Conservation (phyloP, 1,140 invertebrate species). For the Panagrolaimus sp. region DNA sequence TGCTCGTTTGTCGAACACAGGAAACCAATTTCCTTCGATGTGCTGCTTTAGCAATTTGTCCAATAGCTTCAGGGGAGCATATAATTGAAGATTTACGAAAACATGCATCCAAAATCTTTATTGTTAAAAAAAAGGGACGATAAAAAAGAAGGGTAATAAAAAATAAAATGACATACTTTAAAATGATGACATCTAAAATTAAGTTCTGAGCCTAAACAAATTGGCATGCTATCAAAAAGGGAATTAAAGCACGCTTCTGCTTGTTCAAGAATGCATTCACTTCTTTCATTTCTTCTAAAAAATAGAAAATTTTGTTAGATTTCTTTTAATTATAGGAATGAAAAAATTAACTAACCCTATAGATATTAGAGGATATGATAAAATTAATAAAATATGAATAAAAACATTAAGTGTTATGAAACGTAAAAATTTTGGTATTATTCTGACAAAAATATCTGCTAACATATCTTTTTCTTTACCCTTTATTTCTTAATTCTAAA, state of each 20-base stretch:
- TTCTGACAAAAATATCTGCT: background rate
- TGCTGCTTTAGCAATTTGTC: slow-evolving; percentile 31
- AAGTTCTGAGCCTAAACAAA: slow-evolving; percentile 32
- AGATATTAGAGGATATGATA: background rate
- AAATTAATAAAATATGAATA: background rate
- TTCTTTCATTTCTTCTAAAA: background rate
- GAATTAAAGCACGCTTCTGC: slow-evolving; percentile 38
- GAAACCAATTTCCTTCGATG: slow-evolving; percentile 24
- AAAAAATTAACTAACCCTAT: background rate
- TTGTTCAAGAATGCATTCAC: slow-evolving; percentile 24
- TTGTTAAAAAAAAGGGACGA: background rate
- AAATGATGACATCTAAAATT: slow-evolving; percentile 43
- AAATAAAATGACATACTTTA: slow-evolving; percentile 25
- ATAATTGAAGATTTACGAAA: slow-evolving; percentile 29
- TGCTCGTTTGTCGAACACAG: slow-evolving; percentile 21
- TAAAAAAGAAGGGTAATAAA: background rate
- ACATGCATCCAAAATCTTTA: slow-evolving; percentile 35
- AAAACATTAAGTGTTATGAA: background rate
- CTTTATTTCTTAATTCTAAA: background rate
- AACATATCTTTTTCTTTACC: background rate
- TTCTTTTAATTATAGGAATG: background rate
- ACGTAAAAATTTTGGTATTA: background rate
- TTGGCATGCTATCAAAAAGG: slow-evolving; percentile 50
- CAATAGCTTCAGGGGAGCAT: slow-evolving; percentile 36
- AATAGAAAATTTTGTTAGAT: background rate